Conservation (phyloP, 1,140 invertebrate genomes). For the Drosophila nikananu region DNA sequence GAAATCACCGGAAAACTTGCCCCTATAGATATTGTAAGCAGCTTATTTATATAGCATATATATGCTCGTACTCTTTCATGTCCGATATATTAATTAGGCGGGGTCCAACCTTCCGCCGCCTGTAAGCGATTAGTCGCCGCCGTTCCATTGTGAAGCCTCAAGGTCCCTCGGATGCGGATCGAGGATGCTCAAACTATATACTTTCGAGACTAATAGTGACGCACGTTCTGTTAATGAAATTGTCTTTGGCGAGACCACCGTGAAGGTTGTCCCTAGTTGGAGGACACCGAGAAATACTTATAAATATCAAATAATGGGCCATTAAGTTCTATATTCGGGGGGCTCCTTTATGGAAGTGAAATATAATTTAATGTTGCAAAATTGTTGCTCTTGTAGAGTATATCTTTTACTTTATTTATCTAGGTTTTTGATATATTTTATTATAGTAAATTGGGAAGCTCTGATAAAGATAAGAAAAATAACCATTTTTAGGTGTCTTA, state of each 20-base stretch:
- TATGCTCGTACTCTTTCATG: slow-evolving; percentile 23
- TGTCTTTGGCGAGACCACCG: slow-evolving; percentile 25
- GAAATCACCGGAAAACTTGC: slow-evolving; percentile 22
- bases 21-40: slow-evolving; percentile 49
- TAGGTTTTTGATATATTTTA: background rate
- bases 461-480: background rate
- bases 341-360: background rate
- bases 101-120: slow-evolving; percentile 35
- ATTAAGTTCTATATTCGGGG: slow-evolving; percentile 12
- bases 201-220: slow-evolving; percentile 28
- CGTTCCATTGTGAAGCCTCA: slow-evolving; percentile 44
- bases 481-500: background rate
- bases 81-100: slow-evolving; percentile 50
- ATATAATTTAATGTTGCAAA: background rate
- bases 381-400: background rate
- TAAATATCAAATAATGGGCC: slow-evolving; percentile 32
- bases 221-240: slow-evolving; percentile 54
- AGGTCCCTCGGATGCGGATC: slow-evolving; percentile 5
- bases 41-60: slow-evolving; percentile 10
- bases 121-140: slow-evolving; percentile 46
- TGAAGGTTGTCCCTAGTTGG: slow-evolving; percentile 32
- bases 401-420: background rate
- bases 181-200: slow-evolving; percentile 14
- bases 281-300: slow-evolving; percentile 24
- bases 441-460: background rate